These are phyloP conservation scores for Drosophila busckii DNA, from an alignment of 1,140 invertebrate species.

Conservation along the genomic window DNA sequence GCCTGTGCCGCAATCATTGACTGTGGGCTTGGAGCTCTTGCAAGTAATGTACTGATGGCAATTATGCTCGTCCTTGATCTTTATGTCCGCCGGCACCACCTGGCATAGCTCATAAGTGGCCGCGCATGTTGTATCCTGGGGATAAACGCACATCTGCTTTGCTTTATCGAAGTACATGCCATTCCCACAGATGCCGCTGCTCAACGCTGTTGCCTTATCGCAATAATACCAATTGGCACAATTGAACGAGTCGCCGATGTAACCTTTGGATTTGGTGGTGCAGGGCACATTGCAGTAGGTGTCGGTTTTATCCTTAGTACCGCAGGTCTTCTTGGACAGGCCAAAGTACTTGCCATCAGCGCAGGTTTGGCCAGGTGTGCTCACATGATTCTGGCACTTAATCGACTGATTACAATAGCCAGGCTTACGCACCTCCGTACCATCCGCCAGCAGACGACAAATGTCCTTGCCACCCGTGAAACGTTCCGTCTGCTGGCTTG, in stretches of 20 bases:
- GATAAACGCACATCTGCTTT: slow-evolving; percentile 30
- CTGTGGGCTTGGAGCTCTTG: not conserved
- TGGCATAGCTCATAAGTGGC: slow-evolving; percentile 51
- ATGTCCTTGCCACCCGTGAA: slow-evolving; percentile 27
- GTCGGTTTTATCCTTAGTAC: slow-evolving; percentile 7
- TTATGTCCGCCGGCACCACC: slow-evolving; percentile 13
- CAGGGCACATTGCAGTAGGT: slow-evolving; percentile 36
- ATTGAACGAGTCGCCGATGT: slow-evolving; percentile 29
- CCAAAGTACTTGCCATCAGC: slow-evolving; percentile 1
- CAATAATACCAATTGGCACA: slow-evolving; percentile 57
- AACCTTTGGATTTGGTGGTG: slow-evolving; percentile 16
- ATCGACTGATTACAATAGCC: slow-evolving; percentile 44
- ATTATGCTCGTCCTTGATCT: slow-evolving; percentile 34
- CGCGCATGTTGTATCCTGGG: slow-evolving; percentile 19
- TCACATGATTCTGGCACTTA: slow-evolving; percentile 27
- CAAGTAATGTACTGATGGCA: slow-evolving; percentile 50
- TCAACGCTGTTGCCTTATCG: not conserved
- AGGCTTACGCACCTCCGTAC: slow-evolving; percentile 44
- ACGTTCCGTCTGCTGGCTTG: slow-evolving; percentile 37
- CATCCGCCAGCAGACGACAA: slow-evolving; percentile 47
- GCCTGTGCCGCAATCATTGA: slow-evolving; percentile 18
- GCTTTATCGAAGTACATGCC: slow-evolving; percentile 36
- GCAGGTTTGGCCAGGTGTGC: slow-evolving; percentile 1
- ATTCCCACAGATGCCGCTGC: slow-evolving; percentile 24
- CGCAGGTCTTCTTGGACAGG: slow-evolving; percentile 1